A percentile compares a stretch with the other conserved stretches of the same genome.
Conservation (phyloP, 1,140 invertebrate genomes). For the Pseudomyrmex dendroicus region DNA sequence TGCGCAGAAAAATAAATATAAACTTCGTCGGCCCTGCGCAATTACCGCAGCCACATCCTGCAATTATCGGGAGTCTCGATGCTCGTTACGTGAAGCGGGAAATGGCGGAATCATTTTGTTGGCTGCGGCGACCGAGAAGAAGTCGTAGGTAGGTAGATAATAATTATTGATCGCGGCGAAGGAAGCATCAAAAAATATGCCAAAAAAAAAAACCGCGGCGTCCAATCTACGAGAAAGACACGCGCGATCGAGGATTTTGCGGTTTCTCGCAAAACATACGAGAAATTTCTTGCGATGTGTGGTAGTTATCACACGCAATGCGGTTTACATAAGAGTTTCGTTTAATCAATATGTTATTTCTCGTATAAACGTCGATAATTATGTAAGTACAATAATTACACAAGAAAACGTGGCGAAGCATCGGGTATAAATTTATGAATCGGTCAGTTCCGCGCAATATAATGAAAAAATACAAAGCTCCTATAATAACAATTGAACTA, state of each 20-base stretch:
- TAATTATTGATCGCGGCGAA: constrained; percentile 55
- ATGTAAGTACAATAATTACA: neutral
- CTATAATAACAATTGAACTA: neutral
- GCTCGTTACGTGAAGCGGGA: constrained; percentile 52
- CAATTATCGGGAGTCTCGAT: constrained; percentile 62
- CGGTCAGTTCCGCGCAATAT: neutral
- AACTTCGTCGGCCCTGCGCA: constrained; percentile 15
- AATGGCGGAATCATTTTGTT: constrained; percentile 60
- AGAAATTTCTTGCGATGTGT: neutral
- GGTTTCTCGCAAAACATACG: constrained; percentile 1
- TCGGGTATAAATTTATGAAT: neutral
- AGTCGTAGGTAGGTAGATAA: constrained; percentile 53
- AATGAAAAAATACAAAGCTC: neutral
- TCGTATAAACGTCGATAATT: constrained; percentile 11
- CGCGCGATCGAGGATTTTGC: neutral
- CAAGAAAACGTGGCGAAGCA: neutral
- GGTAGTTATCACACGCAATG: neutral
- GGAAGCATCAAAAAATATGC: constrained; percentile 27
- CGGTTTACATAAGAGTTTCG: neutral
- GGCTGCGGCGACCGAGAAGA: constrained; percentile 36
- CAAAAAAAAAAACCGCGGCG: neutral
- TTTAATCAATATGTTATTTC: constrained; percentile 14
- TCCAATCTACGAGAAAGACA: neutral
- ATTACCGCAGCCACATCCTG: constrained; percentile 42
- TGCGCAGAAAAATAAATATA: constrained; percentile 41